Evolutionary conservation across 2,113 vertebrate species (phyloP), one percentile per base, ranked within the genome.

Genomic region (Stomatorhinus ivindoensis): DNA sequence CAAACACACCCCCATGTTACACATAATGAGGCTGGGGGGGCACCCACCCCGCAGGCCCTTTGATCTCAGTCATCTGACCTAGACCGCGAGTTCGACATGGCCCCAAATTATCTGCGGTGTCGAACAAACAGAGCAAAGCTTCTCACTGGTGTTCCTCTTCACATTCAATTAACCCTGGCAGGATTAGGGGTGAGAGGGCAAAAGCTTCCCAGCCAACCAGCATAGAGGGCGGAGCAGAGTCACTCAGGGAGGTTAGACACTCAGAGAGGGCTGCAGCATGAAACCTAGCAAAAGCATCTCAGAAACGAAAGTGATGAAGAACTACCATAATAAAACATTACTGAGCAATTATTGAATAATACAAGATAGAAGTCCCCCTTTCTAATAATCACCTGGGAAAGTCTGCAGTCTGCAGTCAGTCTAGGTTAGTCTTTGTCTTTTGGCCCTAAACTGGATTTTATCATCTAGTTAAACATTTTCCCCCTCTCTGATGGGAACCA

Each of bases 141-240:
- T 50, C 17, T 27, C 5, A n/a, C 85, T 87, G 85, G 21, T 31
- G 50, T 19, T 87, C 27, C 31, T 55, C 50, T 13, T 87, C 31
- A 35, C 17, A 19, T 31, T 35, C 17, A 87, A 53, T 55, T 87
- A 35, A 87, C 85, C 85, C 50, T 27, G n/a, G 39, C 44, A 47
- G 44, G 82, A 24, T 84, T n/a, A 84, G 85, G 42, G 85, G 46
- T 86, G 42, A 86, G 85, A 51, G 85, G 24, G 46, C 47, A 86
- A 17, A 82, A 15, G 15, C 42, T 83, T 24, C 39, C 39, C 69
- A 83, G 7, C 21, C 10, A 46, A 47, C 21, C 7, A 44, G 13
- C 39, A 46, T 42, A 19, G 19, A 17, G 17, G 17, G 82, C 1
- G 24, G 17, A 44, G 19, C 39, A 17, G 4, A 47, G 39, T 80